Percentiles rank a stretch among this genome's conserved stretches.
These are phyloP conservation scores for Amiota communis DNA, from an alignment of 2,888 invertebrate genomes.

Conservation along the genomic window DNA sequence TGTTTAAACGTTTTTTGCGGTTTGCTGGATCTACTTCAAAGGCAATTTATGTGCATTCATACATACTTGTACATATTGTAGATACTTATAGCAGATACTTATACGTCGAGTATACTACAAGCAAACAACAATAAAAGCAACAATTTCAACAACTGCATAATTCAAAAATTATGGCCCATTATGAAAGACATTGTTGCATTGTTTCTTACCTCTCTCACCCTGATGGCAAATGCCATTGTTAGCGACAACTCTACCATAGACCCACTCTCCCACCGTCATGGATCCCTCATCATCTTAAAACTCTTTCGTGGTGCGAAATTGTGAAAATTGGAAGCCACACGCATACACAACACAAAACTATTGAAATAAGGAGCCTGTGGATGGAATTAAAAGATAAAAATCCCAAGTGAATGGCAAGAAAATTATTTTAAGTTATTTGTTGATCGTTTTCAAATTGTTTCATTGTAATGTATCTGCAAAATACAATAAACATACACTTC, in stretches of 20 bases:
- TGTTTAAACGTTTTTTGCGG: slow-evolving; percentile 21
- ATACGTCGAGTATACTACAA: too few species aligned
- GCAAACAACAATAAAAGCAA: slow-evolving; percentile 33
- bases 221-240: not conserved
- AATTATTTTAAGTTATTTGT: slow-evolving; percentile 61
- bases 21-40: slow-evolving; percentile 53
- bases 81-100: too few species aligned
- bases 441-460: slow-evolving; percentile 60
- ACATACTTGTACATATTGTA: too few species aligned
- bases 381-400: not conserved
- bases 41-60: slow-evolving; percentile 55
- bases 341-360: slow-evolving; percentile 1
- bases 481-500: too few species aligned
- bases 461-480: slow-evolving; percentile 50
- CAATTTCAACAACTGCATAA: slow-evolving; percentile 29
- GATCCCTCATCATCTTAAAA: not conserved
- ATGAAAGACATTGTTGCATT: slow-evolving; percentile 26
- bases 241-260: not conserved
- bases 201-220: not conserved
- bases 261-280: not conserved
- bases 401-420: slow-evolving; percentile 51
- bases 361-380: not conserved
- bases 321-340: slow-evolving; percentile 17
- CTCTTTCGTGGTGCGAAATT: not conserved
- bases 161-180: slow-evolving; percentile 30